A percentile compares a stretch with the other conserved stretches of the same genome.
phyloP scores from a whole-genome alignment of 2,888 invertebrate species.

The Diplazon laetatorius region DNA sequence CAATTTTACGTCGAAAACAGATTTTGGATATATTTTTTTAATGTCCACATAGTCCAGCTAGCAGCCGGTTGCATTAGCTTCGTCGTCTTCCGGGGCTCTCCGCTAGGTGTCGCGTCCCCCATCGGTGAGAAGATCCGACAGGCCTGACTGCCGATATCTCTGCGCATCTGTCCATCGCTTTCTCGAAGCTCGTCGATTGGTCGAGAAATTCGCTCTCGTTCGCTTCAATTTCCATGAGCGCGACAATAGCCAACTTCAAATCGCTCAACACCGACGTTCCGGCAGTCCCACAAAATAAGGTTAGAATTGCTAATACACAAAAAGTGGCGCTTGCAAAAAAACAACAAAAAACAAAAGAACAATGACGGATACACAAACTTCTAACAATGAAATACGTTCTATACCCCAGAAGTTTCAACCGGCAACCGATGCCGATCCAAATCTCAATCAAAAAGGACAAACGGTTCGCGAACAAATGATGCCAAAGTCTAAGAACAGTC shows the following conservation, averaged over 20 bases:
- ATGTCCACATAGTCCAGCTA: too few relatives aligned
- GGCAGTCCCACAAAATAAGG: not conserved
- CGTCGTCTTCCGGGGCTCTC: too few relatives aligned
- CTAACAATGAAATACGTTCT: conserved; percentile 64
- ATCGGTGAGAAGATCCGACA: too few relatives aligned
- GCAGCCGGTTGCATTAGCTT: too few relatives aligned
- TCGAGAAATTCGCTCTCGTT: not conserved
- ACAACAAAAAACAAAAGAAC: conserved; percentile 10
- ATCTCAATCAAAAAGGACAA: conserved; percentile 56
- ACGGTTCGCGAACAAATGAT: conserved; percentile 34
- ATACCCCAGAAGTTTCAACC: conserved; percentile 65
- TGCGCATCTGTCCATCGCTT: too few relatives aligned
- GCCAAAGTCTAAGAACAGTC: conserved; percentile 47
- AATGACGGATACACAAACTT: conserved; percentile 70
- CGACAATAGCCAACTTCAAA: not conserved
- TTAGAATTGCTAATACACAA: not conserved
- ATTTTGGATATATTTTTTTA: too few relatives aligned
- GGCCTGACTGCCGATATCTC: too few relatives aligned
- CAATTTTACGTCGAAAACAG: too few relatives aligned
- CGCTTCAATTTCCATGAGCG: not conserved
- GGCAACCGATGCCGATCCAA: conserved; percentile 63
- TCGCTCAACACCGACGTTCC: not conserved
- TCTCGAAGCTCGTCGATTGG: not conserved
- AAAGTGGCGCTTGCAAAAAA: not conserved
- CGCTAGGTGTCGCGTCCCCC: too few relatives aligned